Conservation (phyloP, 2,113 vertebrate genomes). For the Cynocephalus volans region DNA sequence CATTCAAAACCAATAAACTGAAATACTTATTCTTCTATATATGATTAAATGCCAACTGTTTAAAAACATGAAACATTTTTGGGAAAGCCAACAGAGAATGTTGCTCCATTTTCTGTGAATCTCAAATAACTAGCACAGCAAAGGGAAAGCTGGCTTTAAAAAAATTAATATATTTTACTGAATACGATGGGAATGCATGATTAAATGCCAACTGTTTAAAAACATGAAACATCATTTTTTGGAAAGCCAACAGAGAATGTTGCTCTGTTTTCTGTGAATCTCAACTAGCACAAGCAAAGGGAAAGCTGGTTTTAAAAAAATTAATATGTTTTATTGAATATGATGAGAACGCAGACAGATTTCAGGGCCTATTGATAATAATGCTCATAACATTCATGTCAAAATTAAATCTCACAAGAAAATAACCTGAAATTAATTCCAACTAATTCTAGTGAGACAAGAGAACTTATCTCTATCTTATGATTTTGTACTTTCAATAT, state of each 20-base stretch:
- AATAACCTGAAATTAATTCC: conserved; percentile 42
- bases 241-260: neutral
- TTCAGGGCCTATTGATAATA: neutral
- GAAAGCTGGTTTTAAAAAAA: neutral
- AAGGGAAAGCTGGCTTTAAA: neutral
- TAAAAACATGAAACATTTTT: neutral
- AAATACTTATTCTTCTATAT: conserved; percentile 26
- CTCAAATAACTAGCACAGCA: neutral
- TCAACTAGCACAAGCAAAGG: conserved; percentile 11
- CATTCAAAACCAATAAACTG: neutral
- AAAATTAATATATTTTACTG: neutral
- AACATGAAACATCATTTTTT: neutral
- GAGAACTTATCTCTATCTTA: neutral
- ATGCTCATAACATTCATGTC: neutral
- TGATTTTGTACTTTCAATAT: conserved; percentile 3
- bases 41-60: neutral
- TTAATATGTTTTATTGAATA: neutral
- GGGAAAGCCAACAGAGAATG: neutral
- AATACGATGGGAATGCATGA: neutral
- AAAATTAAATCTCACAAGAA: conserved; percentile 47
- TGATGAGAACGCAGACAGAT: neutral
- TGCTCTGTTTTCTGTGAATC: conserved; percentile 47
- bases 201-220: neutral
- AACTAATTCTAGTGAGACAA: conserved; percentile 37
- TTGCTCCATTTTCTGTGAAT: conserved; percentile 46